These are phyloP conservation scores for Coboldia fuscipes DNA, from an alignment of 1,140 invertebrate genomes.

Conservation along the genomic window DNA sequence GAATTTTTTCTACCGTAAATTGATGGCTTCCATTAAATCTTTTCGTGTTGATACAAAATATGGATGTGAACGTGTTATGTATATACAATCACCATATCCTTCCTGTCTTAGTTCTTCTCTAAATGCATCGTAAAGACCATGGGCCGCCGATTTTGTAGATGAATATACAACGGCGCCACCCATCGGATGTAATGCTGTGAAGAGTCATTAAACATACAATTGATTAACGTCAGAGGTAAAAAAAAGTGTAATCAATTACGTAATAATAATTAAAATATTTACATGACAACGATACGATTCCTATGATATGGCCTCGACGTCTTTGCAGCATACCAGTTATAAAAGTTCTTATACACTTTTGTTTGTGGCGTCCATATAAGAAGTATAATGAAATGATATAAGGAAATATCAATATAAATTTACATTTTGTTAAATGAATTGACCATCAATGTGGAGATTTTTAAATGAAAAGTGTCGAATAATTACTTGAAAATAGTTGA, in stretches of 20 bases:
- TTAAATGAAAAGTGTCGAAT: not conserved
- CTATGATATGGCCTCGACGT: constrained; percentile 16
- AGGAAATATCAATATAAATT: too few species aligned
- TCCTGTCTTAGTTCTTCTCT: constrained; percentile 12
- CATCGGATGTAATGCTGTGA: constrained; percentile 10
- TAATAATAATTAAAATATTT: not conserved
- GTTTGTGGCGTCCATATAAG: too few species aligned
- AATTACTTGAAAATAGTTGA: not conserved
- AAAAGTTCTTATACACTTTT: constrained; percentile 18
- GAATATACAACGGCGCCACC: too few species aligned
- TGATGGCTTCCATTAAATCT: constrained; percentile 1
- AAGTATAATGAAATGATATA: too few species aligned
- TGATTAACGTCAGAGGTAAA: too few species aligned
- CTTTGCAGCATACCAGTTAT: constrained; percentile 17
- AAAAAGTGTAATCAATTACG: not conserved
- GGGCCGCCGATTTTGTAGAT: constrained; percentile 17
- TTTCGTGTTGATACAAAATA: constrained; percentile 13
- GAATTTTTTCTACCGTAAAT: too few species aligned
- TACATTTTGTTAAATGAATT: too few species aligned
- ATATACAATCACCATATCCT: constrained; percentile 13
- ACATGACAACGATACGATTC: constrained; percentile 16
- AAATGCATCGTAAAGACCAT: constrained; percentile 18
- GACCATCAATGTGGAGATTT: too few species aligned
- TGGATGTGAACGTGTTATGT: constrained; percentile 16
- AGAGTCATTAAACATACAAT: not conserved